Conservation (phyloP, 1,140 invertebrate species). For the Pemphigus obesinymphae region DNA sequence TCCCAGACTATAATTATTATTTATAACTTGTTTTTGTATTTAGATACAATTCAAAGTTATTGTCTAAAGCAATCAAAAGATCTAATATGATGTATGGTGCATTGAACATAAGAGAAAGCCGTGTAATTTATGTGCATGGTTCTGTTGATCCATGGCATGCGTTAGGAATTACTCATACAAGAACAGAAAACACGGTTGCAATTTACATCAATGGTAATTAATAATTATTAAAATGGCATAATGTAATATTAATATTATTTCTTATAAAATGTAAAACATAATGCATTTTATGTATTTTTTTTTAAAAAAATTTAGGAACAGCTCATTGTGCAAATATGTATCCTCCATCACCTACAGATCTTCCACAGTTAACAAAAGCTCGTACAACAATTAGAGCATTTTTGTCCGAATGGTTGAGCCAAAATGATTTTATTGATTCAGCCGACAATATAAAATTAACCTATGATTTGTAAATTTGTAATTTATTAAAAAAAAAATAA, state of each 20-base stretch:
- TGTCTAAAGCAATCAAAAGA: constrained; percentile 59
- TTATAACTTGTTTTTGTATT: background rate
- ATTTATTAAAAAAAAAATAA: no score
- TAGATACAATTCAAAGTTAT: constrained; percentile 58
- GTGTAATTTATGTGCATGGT: constrained; percentile 84
- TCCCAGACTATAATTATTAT: no score
- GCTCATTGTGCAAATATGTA: constrained; percentile 78
- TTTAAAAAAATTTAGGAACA: constrained; percentile 64
- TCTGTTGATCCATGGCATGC: constrained; percentile 91
- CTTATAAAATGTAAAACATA: background rate
- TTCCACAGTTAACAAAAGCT: constrained; percentile 60
- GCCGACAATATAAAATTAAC: background rate
- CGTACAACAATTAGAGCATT: constrained; percentile 55
- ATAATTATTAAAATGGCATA: background rate
- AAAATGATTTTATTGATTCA: background rate
- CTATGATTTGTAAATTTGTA: no score
- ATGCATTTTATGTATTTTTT: constrained; percentile 1
- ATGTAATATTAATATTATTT: background rate
- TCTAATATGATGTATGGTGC: constrained; percentile 81
- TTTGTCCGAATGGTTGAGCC: constrained; percentile 46
- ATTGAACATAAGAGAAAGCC: constrained; percentile 62
- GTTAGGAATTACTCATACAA: constrained; percentile 61
- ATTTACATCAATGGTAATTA: constrained; percentile 60
- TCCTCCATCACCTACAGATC: constrained; percentile 60
- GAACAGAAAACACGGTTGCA: constrained; percentile 54